Evolutionary conservation across 2,888 invertebrate genomes (phyloP).

Genomic region (Lobophora halterata): DNA sequence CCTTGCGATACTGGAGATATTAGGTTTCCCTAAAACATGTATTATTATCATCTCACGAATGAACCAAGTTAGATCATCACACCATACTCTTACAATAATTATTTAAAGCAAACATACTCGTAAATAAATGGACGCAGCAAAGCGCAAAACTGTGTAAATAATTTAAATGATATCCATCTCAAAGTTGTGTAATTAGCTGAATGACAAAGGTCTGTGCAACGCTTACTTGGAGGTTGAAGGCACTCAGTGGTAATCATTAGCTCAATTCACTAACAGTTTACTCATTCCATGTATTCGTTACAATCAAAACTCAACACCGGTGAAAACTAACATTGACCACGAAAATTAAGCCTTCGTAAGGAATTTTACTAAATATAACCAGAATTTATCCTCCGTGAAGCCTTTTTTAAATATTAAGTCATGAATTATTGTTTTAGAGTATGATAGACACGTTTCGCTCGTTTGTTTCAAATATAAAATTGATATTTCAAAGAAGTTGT

Average conservation of each 20-base stretch:
- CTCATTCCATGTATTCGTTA: background rate
- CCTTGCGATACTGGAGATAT: no score
- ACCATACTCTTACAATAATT: constrained; percentile 1
- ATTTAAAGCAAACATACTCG: constrained; percentile 2
- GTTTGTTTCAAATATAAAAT: no score
- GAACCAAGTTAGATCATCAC: no score
- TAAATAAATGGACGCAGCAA: constrained; percentile 8
- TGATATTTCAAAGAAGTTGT: no score
- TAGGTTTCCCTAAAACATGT: no score
- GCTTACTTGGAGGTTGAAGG: constrained; percentile 18
- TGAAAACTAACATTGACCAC: background rate
- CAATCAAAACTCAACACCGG: background rate
- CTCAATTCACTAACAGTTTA: constrained; percentile 6
- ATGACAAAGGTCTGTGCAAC: constrained; percentile 33
- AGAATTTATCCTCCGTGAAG: no score
- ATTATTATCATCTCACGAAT: no score
- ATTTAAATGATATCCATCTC: constrained; percentile 33
- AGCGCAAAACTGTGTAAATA: constrained; percentile 21
- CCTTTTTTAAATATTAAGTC: no score
- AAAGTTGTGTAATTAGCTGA: constrained; percentile 34
- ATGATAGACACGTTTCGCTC: no score
- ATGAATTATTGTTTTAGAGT: no score
- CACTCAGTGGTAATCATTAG: constrained; percentile 15
- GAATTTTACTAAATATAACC: no score
- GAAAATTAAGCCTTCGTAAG: background rate